phyloP scores from a whole-genome alignment of 2,888 invertebrate genomes.

The Volucella inanis region DNA sequence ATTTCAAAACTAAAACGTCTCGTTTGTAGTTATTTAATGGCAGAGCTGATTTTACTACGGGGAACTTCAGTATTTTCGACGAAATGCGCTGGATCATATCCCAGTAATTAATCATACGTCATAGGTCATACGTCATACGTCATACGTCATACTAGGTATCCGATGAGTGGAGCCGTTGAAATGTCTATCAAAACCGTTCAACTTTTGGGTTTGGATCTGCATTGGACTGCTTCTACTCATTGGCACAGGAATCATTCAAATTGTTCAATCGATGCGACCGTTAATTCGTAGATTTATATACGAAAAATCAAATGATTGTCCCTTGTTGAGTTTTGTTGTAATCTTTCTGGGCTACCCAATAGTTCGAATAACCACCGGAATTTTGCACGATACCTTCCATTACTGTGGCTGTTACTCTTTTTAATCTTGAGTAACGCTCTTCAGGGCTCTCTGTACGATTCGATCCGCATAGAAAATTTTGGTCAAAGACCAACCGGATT shows the following conservation, averaged over 20 bases:
- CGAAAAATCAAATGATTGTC: slow-evolving; percentile 67
- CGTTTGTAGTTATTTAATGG: slow-evolving; percentile 76
- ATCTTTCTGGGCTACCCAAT: slow-evolving; percentile 78
- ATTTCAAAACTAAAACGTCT: slow-evolving; percentile 8
- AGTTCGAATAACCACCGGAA: slow-evolving; percentile 67
- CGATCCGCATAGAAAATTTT: slow-evolving; percentile 76
- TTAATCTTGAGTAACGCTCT: slow-evolving; percentile 80
- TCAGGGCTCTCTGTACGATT: slow-evolving; percentile 79
- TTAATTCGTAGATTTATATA: slow-evolving; percentile 59
- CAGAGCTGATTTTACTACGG: slow-evolving; percentile 78
- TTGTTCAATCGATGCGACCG: slow-evolving; percentile 9
- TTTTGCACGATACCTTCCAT: slow-evolving; percentile 78
- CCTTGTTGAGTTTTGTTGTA: slow-evolving; percentile 76
- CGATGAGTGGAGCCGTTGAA: slow-evolving; percentile 71
- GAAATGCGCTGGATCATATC: slow-evolving; percentile 71
- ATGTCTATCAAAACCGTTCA: slow-evolving; percentile 77
- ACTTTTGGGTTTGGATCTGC: slow-evolving; percentile 75
- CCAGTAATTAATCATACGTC: slow-evolving; percentile 77
- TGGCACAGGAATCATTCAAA: background rate
- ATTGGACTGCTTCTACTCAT: slow-evolving; percentile 36
- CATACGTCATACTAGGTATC: slow-evolving; percentile 76
- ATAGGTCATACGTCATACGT: too few species aligned
- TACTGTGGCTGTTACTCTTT: slow-evolving; percentile 78
- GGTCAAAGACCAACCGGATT: slow-evolving; percentile 75
- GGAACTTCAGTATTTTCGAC: slow-evolving; percentile 78